Evolutionary conservation across 2,888 invertebrate genomes (phyloP).

Genomic region (Tachina lurida): DNA sequence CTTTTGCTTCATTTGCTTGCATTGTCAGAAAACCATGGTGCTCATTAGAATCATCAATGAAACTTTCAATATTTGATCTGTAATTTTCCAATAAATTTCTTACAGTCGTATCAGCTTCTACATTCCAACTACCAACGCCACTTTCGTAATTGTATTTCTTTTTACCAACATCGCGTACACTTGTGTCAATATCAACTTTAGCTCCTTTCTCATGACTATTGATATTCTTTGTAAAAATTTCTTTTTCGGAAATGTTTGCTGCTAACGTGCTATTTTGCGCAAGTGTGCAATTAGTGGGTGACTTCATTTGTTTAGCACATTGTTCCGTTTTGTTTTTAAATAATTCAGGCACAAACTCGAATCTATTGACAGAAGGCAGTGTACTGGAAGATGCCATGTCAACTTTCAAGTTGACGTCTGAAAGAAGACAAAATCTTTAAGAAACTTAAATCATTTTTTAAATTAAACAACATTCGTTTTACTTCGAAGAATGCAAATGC

Average conservation of each 20-base stretch:
- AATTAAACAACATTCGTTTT: background rate
- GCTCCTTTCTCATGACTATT: conserved; percentile 17
- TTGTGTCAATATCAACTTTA: conserved; percentile 74
- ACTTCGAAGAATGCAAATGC: background rate
- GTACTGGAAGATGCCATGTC: background rate
- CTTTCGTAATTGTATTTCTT: conserved; percentile 43
- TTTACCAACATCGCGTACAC: conserved; percentile 77
- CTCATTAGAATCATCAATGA: conserved; percentile 48
- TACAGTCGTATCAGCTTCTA: conserved; percentile 46
- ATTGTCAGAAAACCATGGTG: conserved; percentile 45
- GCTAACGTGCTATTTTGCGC: conserved; percentile 50
- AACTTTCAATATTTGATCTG: conserved; percentile 60
- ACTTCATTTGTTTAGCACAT: conserved; percentile 30
- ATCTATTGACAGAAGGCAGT: conserved; percentile 60
- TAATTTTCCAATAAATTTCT: conserved; percentile 52
- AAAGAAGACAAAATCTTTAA: background rate
- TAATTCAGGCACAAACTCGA: conserved; percentile 62
- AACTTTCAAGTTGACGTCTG: conserved; percentile 21
- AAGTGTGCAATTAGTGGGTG: conserved; percentile 43
- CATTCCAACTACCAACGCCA: conserved; percentile 40
- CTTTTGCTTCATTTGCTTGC: conserved; percentile 59
- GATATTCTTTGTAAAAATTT: conserved; percentile 50
- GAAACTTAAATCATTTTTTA: background rate
- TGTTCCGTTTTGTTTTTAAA: conserved; percentile 62
- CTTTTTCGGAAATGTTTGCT: conserved; percentile 44